Conservation (phyloP, 1,140 invertebrate genomes). For the Leptopilina boulardi region DNA sequence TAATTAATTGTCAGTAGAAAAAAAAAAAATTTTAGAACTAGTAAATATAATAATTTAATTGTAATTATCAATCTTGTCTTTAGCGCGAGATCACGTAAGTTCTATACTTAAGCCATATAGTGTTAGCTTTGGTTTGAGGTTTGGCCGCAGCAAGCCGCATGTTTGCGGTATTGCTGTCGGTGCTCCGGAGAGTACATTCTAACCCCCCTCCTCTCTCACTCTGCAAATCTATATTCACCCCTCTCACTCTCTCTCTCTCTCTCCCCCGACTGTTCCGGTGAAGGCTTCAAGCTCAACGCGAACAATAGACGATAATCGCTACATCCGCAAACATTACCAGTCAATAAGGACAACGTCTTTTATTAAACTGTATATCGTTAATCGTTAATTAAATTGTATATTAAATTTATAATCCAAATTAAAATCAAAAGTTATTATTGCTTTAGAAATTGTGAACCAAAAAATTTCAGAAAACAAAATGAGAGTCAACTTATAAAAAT, state of each 20-base stretch:
- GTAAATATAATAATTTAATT: no score
- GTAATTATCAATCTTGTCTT: no score
- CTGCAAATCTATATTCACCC: conserved; percentile 53
- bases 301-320: conserved; percentile 54
- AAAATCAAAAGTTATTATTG: no score
- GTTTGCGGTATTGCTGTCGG: conserved; percentile 75
- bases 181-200: conserved; percentile 65
- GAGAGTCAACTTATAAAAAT: no score
- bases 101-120: conserved; percentile 66
- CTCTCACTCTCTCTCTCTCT: conserved; percentile 4
- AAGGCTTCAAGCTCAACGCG: conserved; percentile 50
- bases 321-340: conserved; percentile 18
- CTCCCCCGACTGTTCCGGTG: conserved; percentile 46
- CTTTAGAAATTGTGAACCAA: no score
- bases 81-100: no score
- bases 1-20: no score
- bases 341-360: not conserved
- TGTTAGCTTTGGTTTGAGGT: conserved; percentile 74
- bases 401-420: no score
- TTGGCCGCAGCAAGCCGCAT: conserved; percentile 72
- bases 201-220: not conserved
- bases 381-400: conserved; percentile 1
- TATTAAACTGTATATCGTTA: no score
- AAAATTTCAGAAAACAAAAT: no score
- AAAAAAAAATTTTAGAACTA: no score